Evolutionary conservation across 2,113 vertebrate genomes (phyloP).

Genomic region (Megaptera novaeangliae): DNA sequence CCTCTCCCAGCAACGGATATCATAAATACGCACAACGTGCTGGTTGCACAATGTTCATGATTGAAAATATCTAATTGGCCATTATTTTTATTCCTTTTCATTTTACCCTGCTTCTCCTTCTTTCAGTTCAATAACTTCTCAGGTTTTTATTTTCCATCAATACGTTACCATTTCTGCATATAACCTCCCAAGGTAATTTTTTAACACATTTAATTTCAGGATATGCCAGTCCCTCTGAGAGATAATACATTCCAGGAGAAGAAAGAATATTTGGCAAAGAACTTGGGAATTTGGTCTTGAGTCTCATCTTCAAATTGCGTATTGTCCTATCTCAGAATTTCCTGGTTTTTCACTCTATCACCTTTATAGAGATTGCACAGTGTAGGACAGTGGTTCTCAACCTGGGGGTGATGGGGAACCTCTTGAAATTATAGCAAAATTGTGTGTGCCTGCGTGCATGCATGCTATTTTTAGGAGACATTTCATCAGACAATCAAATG

Average conservation of each 20-base stretch:
- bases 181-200: not conserved
- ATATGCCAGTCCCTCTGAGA: constrained; percentile 17
- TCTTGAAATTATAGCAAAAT: not conserved
- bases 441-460: not conserved
- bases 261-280: not conserved
- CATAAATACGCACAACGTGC: not conserved
- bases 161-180: constrained; percentile 20
- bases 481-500: not conserved
- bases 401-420: not conserved
- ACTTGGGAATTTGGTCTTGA: not conserved
- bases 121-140: not conserved
- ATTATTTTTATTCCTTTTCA: not conserved
- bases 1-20: not conserved
- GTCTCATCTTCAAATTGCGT: not conserved
- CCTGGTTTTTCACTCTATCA: not conserved
- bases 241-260: not conserved
- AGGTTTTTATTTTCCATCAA: not conserved
- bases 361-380: not conserved
- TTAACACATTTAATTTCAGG: constrained; percentile 26
- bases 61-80: not conserved
- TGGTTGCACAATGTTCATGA: not conserved
- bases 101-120: not conserved
- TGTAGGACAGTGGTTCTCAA: not conserved
- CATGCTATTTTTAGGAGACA: not conserved
- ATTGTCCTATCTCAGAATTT: not conserved